Percentiles rank a stretch among this genome's conserved stretches.
Evolutionary conservation across 2,888 invertebrate genomes (phyloP).

Genomic region (Hemithea aestivaria): DNA sequence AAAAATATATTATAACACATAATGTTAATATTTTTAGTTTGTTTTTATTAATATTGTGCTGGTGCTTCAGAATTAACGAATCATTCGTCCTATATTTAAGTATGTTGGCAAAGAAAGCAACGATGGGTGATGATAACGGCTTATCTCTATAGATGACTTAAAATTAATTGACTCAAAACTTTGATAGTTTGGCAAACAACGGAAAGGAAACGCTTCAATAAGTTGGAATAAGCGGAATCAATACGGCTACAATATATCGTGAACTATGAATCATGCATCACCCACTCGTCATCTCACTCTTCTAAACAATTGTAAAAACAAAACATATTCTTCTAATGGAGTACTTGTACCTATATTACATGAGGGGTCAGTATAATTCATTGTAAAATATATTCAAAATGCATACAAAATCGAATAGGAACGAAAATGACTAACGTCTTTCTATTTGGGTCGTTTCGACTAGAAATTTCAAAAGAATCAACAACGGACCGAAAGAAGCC

Average conservation of each 20-base stretch:
- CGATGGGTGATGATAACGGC: slow-evolving; percentile 50
- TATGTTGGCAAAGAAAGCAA: slow-evolving; percentile 68
- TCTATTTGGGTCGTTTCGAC: slow-evolving; percentile 69
- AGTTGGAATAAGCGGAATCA: slow-evolving; percentile 23
- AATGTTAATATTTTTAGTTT: slow-evolving; percentile 21
- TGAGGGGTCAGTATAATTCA: slow-evolving; percentile 43
- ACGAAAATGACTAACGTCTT: slow-evolving; percentile 55
- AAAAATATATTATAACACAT: slow-evolving; percentile 45
- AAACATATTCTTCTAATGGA: slow-evolving; percentile 52
- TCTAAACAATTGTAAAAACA: slow-evolving; percentile 44
- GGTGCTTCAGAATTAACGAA: slow-evolving; percentile 53
- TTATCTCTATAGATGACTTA: slow-evolving; percentile 74
- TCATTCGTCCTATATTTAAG: slow-evolving; percentile 46
- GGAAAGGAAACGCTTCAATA: slow-evolving; percentile 20
- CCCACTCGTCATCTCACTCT: slow-evolving; percentile 51
- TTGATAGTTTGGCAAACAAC: slow-evolving; percentile 53
- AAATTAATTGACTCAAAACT: slow-evolving; percentile 74
- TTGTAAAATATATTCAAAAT: slow-evolving; percentile 38
- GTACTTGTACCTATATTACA: slow-evolving; percentile 51
- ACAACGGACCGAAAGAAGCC: slow-evolving; percentile 50
- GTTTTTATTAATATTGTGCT: slow-evolving; percentile 59
- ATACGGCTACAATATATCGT: too few species aligned
- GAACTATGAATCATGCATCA: slow-evolving; percentile 34
- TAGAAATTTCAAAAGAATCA: slow-evolving; percentile 59
- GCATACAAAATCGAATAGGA: slow-evolving; percentile 54